Base-by-base conservation (phyloP, 1,140 invertebrate genomes). In the Hycleus phaleratus region DNA sequence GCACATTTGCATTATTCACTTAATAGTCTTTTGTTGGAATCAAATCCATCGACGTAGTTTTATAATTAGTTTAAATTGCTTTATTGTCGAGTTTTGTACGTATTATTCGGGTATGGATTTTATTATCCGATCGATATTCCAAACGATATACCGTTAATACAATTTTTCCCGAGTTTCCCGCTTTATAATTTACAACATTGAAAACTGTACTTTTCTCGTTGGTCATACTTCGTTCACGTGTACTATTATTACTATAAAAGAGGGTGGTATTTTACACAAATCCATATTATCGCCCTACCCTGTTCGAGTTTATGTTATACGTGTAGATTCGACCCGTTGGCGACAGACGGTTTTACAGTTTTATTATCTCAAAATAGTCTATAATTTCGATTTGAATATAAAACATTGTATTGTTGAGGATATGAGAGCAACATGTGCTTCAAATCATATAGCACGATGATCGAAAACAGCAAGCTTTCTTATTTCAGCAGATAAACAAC, bases 381-480 rank as follows among this genome's bases (percentile, higher is more conserved):
- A 58, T 63, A 62, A 65, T 65, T 67, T 67, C 59, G 32, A 64
- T 68, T 65, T 68, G 66, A 68, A 66, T 68, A 64, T 62, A 65
- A 51, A 67, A 59, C 62, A 58, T 59, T 49, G 64, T 57, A 62
- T 62, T 68, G 32, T 32, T 32, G 4, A 4, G 32, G 4, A 32
- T 32, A 32, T 32, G 7, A 5, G 38, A 63, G 66, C 66, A 68
- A 68, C 66, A 68, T 68, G 62, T 68, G 66, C 66, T 66, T 66
- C 66, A 66, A 68, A 68, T 68, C 66, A 68, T 68, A 68, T 63
- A 68, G 62, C 64, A 68, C 66, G 64, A 52, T 58, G 58, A 58
- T 54, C 62, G 62, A 48, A 63, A 64, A 68, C 64, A 66, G 61
- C 59, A 56, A 61, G 60, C 66, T 63, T 57, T 66, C 66, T 68